These are phyloP conservation scores for Dromaius novaehollandiae DNA, from an alignment of 2,113 vertebrate genomes.

Conservation along the genomic window DNA sequence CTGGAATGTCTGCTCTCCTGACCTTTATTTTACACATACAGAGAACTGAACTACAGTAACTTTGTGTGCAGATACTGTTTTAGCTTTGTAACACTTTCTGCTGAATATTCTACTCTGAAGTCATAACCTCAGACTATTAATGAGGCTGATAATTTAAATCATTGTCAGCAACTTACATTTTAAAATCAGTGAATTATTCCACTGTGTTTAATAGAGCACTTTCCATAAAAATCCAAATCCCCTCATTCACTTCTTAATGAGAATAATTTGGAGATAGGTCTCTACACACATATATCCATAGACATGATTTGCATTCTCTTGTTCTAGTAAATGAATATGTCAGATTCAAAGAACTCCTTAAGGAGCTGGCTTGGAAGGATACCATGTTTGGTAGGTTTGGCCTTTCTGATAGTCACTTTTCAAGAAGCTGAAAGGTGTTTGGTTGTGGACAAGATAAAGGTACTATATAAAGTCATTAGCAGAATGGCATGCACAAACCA, in stretches of 20 bases:
- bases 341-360: neutral
- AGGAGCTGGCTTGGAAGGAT: constrained; percentile 39
- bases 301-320: neutral
- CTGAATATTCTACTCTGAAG: neutral
- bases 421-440: constrained; percentile 42
- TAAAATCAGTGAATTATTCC: neutral
- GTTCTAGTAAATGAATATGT: neutral
- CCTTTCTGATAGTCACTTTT: constrained; percentile 43
- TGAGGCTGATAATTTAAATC: constrained; percentile 3
- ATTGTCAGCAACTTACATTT: neutral
- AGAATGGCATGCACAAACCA: neutral
- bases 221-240: neutral
- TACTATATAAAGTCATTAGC: neutral
- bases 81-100: neutral
- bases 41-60: fast-evolving
- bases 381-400: neutral
- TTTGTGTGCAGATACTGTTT: neutral
- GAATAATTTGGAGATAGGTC: neutral
- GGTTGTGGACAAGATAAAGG: neutral
- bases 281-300: neutral
- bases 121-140: neutral
- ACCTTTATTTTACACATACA: neutral
- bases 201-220: neutral
- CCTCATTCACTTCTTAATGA: neutral
- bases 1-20: neutral